phyloP scores from a whole-genome alignment of 2,797 vertebrate species.

The Myiotriccus ornatus region DNA sequence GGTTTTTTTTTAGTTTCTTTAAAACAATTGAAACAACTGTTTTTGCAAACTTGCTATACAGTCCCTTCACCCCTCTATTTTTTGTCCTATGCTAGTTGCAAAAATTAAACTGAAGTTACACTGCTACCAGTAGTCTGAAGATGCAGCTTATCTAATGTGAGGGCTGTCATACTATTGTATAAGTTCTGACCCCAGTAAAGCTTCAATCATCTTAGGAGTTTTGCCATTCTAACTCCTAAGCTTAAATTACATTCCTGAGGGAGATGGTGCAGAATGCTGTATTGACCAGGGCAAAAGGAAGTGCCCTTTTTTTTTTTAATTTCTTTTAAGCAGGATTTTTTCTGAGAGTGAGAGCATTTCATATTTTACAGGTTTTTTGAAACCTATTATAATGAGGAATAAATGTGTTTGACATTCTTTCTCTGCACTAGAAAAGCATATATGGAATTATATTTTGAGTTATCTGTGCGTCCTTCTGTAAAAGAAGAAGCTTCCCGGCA shows the following conservation, averaged over 20 bases:
- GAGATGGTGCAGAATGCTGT: not conserved
- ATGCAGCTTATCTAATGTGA: not conserved
- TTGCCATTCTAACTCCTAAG: not conserved
- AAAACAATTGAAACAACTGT: not conserved
- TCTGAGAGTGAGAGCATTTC: not conserved
- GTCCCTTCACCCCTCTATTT: not conserved
- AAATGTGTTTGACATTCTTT: not conserved
- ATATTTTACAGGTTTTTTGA: not conserved
- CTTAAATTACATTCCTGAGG: not conserved
- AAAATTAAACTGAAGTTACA: not conserved
- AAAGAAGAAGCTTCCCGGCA: not conserved
- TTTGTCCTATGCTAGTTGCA: not conserved
- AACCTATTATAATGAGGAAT: not conserved
- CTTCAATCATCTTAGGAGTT: not conserved
- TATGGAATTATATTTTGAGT: not conserved
- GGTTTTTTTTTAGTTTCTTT: not conserved
- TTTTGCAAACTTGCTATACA: not conserved
- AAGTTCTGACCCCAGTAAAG: not conserved
- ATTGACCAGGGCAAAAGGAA: not conserved
- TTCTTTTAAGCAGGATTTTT: not conserved
- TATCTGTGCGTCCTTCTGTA: not conserved
- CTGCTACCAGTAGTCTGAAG: not conserved
- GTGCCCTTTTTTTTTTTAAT: not conserved
- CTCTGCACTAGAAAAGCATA: not conserved
- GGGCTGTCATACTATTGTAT: not conserved